A percentile compares a stretch with the other conserved stretches of the same genome.
These are phyloP conservation scores for Neosilurus hyrtlii DNA, from an alignment of 2,797 vertebrate genomes.

Conservation along the genomic window DNA sequence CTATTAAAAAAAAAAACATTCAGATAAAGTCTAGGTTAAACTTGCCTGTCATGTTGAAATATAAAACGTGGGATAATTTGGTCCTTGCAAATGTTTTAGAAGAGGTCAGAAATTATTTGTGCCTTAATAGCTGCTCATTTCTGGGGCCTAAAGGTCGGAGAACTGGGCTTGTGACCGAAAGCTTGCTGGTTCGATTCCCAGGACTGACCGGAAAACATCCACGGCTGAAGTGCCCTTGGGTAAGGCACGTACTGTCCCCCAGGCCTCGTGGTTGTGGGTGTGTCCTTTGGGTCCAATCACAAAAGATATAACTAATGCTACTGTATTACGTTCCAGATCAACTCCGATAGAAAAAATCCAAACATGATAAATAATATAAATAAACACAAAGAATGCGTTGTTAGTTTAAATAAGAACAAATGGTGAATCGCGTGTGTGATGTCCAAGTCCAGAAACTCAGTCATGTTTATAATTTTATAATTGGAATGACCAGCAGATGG, in stretches of 20 bases:
- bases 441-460: not conserved
- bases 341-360: not conserved
- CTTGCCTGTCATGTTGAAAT: not conserved
- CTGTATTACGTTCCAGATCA: too few species aligned
- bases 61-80: not conserved
- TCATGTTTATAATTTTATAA: not conserved
- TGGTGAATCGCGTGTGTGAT: not conserved
- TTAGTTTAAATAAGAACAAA: not conserved
- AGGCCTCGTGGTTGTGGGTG: too few species aligned
- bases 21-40: not conserved
- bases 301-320: too few species aligned
- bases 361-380: not conserved
- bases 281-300: too few species aligned
- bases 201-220: too few species aligned
- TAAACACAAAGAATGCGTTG: not conserved
- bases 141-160: not conserved
- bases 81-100: not conserved
- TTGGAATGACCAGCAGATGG: constrained; percentile 2
- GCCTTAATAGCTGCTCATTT: not conserved
- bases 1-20: not conserved
- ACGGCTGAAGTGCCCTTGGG: too few species aligned
- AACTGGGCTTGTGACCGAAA: too few species aligned
- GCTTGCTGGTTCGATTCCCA: too few species aligned
- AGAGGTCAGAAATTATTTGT: not conserved
- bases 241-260: too few species aligned